Evolutionary conservation across 2,113 vertebrate genomes (phyloP).

Genomic region (Gila orcuttii): DNA sequence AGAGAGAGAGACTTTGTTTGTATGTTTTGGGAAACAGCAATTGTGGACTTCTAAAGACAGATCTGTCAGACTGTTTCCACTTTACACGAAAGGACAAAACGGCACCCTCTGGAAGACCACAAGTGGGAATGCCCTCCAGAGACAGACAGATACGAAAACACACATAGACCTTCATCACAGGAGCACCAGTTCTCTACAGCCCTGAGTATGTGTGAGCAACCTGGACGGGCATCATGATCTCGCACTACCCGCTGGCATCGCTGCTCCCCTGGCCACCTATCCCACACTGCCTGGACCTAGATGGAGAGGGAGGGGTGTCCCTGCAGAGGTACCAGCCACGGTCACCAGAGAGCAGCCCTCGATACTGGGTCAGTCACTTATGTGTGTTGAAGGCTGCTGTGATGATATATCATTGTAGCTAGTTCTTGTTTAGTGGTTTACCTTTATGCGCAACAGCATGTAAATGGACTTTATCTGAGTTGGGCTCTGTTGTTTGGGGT

Average conservation of each 20-base stretch:
- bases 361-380: slow-evolving; percentile 74
- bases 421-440: neutral
- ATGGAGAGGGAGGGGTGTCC: slow-evolving; percentile 72
- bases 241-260: slow-evolving; percentile 73
- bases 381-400: neutral
- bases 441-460: neutral
- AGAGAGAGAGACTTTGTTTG: slow-evolving; percentile 24
- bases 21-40: neutral
- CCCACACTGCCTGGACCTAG: slow-evolving; percentile 66
- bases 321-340: slow-evolving; percentile 80
- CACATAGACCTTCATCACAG: neutral
- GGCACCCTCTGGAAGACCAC: neutral
- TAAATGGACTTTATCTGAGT: neutral
- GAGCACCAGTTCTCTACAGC: neutral
- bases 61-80: slow-evolving; percentile 15
- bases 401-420: neutral
- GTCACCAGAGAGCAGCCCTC: slow-evolving; percentile 72
- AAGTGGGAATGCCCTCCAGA: neutral
- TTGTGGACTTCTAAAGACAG: slow-evolving; percentile 16
- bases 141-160: neutral
- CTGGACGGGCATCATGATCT: slow-evolving; percentile 70
- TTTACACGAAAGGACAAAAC: neutral
- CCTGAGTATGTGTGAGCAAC: slow-evolving; percentile 62
- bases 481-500: neutral
- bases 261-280: slow-evolving; percentile 70